Conservation (phyloP, 2,888 invertebrate genomes). For the Danaus chrysippus region DNA sequence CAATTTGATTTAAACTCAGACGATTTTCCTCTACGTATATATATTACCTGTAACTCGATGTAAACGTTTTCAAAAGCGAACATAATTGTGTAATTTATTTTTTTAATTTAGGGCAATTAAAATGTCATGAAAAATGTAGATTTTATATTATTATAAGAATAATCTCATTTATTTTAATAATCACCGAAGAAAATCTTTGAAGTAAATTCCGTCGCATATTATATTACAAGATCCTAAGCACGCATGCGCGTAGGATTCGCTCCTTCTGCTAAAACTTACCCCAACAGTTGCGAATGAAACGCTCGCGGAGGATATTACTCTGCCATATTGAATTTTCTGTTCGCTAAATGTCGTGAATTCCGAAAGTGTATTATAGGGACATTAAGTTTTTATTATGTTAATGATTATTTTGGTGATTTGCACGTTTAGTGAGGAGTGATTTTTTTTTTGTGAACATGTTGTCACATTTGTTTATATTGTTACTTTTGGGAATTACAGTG, state of each 20-base stretch:
- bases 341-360: conserved; percentile 32
- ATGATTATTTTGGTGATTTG: conserved; percentile 19
- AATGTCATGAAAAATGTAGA: too few relatives aligned
- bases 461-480: conserved; percentile 44
- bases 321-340: conserved; percentile 32
- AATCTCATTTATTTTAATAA: not conserved
- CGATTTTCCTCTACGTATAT: too few relatives aligned
- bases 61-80: too few relatives aligned
- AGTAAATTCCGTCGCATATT: conserved; percentile 10
- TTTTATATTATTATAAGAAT: not conserved
- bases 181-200: not conserved
- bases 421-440: conserved; percentile 42
- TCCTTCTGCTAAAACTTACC: conserved; percentile 38
- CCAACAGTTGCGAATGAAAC: conserved; percentile 44
- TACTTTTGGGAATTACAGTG: conserved; percentile 70
- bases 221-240: conserved; percentile 19
- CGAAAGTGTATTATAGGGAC: conserved; percentile 39
- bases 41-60: too few relatives aligned
- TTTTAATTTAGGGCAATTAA: too few relatives aligned
- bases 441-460: conserved; percentile 58
- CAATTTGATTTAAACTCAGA: too few relatives aligned
- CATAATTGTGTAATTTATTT: too few relatives aligned
- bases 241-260: conserved; percentile 46
- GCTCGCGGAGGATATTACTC: conserved; percentile 34
- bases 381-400: conserved; percentile 25